Conservation (phyloP, 2,888 invertebrate species). For the Osmoderma eremita region DNA sequence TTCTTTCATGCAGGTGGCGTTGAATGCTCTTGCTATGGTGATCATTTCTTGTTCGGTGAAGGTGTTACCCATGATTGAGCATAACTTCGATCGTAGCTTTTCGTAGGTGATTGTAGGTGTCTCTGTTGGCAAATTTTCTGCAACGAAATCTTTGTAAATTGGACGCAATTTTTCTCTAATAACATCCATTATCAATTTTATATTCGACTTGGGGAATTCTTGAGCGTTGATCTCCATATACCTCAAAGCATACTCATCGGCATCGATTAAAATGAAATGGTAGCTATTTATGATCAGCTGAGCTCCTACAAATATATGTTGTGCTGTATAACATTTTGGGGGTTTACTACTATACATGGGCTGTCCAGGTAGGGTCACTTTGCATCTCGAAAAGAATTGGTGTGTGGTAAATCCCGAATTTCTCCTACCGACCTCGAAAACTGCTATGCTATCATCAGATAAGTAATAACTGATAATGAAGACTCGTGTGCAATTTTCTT, state of each 20-base stretch:
- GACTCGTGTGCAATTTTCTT: slow-evolving; percentile 72
- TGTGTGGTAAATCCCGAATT: slow-evolving; percentile 73
- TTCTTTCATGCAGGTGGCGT: slow-evolving; percentile 68
- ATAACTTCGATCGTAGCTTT: slow-evolving; percentile 70
- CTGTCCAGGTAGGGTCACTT: slow-evolving; percentile 78
- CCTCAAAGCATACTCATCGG: slow-evolving; percentile 86
- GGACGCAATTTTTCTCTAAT: slow-evolving; percentile 74
- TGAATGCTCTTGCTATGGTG: slow-evolving; percentile 78
- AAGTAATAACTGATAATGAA: slow-evolving; percentile 86
- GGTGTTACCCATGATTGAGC: slow-evolving; percentile 73
- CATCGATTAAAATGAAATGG: slow-evolving; percentile 79
- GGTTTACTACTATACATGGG: slow-evolving; percentile 76
- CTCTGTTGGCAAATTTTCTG: slow-evolving; percentile 70
- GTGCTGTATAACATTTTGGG: slow-evolving; percentile 79
- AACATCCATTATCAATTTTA: slow-evolving; percentile 77
- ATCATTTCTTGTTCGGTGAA: slow-evolving; percentile 86
- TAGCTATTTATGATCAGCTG: slow-evolving; percentile 81
- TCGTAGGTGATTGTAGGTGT: slow-evolving; percentile 60
- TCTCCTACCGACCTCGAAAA: slow-evolving; percentile 80
- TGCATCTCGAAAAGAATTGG: slow-evolving; percentile 73
- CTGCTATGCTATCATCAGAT: slow-evolving; percentile 84
- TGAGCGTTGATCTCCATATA: slow-evolving; percentile 85
- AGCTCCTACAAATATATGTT: slow-evolving; percentile 88
- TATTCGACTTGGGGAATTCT: slow-evolving; percentile 80
- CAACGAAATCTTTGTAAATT: slow-evolving; percentile 80